Evolutionary conservation across 2,797 vertebrate species (phyloP).

Genomic region (Sebastes ruberrimus): DNA sequence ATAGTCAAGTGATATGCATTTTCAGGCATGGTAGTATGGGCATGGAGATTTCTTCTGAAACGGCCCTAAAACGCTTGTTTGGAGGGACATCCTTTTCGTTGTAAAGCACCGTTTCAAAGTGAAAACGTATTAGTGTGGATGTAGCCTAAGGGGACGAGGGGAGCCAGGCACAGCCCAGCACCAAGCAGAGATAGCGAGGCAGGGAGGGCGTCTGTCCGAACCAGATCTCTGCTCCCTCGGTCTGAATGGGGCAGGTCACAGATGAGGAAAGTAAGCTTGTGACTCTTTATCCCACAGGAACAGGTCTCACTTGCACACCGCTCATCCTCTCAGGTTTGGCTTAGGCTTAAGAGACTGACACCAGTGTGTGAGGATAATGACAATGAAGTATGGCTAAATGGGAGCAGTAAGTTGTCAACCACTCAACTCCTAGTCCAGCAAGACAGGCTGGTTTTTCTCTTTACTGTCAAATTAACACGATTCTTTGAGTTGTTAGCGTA

Average conservation of each 20-base stretch:
- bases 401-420: not conserved
- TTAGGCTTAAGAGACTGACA: conserved; percentile 35
- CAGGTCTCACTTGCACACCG: conserved; percentile 25
- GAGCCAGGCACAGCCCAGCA: conserved; percentile 15
- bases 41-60: too few species aligned
- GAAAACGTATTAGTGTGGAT: not conserved
- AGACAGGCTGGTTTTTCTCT: not conserved
- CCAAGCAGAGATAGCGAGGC: not conserved
- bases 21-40: too few species aligned
- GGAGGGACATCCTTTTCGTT: too few species aligned
- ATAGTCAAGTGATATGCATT: too few species aligned
- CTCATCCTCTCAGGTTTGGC: conserved; percentile 43
- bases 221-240: conserved; percentile 17
- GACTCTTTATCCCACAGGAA: conserved; percentile 30
- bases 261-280: conserved; percentile 14
- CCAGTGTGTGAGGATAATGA: conserved; percentile 32
- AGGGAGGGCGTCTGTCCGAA: not conserved
- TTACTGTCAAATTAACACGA: not conserved
- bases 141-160: not conserved
- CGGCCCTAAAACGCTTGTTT: too few species aligned
- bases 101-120: not conserved
- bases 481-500: not conserved
- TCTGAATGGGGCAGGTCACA: conserved; percentile 20
- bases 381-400: conserved; percentile 15
- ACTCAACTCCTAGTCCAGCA: not conserved